Evolutionary conservation across 2,797 vertebrate genomes (phyloP).

Genomic region (Malurus leucopterus): DNA sequence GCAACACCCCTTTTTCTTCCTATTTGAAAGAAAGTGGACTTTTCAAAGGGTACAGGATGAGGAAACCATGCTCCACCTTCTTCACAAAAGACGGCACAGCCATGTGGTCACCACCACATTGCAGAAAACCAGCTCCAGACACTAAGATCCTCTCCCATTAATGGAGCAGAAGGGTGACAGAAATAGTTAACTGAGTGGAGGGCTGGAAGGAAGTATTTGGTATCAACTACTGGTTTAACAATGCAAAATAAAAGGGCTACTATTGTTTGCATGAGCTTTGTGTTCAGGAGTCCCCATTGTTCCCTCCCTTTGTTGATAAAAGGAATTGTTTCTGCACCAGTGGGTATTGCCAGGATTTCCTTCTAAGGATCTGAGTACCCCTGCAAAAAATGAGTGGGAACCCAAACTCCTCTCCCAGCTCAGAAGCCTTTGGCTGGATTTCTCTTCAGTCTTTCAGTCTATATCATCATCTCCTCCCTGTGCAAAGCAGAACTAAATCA

Average conservation of each 20-base stretch:
- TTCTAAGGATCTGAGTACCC: conserved; percentile 49
- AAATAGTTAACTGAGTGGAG: neutral
- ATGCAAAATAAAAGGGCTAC: conserved; percentile 17
- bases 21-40: neutral
- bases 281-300: conserved; percentile 24
- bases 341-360: conserved; percentile 27
- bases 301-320: conserved; percentile 33
- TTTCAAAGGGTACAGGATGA: neutral
- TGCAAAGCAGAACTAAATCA: conserved; percentile 20
- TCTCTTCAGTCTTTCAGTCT: conserved; percentile 27
- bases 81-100: neutral
- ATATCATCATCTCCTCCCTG: neutral
- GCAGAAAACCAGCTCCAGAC: neutral
- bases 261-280: conserved; percentile 31
- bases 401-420: conserved; percentile 12
- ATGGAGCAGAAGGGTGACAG: neutral
- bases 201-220: neutral
- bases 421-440: conserved; percentile 19
- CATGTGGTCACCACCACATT: neutral
- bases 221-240: conserved; percentile 7
- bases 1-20: neutral
- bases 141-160: neutral
- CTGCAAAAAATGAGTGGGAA: conserved; percentile 17
- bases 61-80: neutral
- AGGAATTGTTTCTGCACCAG: neutral